phyloP scores from a whole-genome alignment of 2,797 vertebrate species.

The Tragelaphus oryx region DNA sequence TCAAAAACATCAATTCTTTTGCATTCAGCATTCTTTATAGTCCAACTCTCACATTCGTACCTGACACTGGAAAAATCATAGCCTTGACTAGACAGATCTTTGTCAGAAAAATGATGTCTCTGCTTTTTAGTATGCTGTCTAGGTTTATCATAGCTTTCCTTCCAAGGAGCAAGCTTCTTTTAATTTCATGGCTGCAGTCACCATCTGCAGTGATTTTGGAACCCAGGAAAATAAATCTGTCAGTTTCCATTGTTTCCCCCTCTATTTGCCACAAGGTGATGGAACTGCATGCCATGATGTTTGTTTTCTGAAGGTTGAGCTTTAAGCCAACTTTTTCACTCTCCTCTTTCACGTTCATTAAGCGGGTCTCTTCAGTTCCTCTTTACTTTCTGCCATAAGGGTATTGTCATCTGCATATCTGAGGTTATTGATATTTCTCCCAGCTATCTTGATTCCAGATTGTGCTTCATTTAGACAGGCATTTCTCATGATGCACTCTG shows the following conservation, averaged over 20 bases:
- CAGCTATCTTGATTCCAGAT: neutral
- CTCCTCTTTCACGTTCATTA: neutral
- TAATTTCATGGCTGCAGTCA: neutral
- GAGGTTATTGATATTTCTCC: neutral
- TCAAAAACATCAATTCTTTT: neutral
- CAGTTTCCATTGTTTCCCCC: neutral
- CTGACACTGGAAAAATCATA: neutral
- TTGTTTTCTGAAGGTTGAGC: neutral
- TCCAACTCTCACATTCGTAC: neutral
- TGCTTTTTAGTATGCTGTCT: neutral
- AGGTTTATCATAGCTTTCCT: neutral
- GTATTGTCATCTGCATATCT: neutral
- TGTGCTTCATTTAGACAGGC: neutral
- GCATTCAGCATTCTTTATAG: neutral
- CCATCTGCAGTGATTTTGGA: neutral
- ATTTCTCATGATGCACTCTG: neutral
- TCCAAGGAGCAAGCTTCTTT: neutral
- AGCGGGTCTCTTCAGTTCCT: rapidly evolving
- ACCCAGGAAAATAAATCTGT: neutral
- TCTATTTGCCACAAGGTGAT: neutral
- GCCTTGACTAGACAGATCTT: neutral
- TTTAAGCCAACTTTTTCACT: neutral
- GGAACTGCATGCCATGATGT: neutral
- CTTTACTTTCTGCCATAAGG: neutral
- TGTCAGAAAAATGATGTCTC: neutral